A percentile compares a stretch with the other conserved stretches of the same genome.
Conservation (phyloP, 2,113 vertebrate genomes). For the Myiagra hebetior region DNA sequence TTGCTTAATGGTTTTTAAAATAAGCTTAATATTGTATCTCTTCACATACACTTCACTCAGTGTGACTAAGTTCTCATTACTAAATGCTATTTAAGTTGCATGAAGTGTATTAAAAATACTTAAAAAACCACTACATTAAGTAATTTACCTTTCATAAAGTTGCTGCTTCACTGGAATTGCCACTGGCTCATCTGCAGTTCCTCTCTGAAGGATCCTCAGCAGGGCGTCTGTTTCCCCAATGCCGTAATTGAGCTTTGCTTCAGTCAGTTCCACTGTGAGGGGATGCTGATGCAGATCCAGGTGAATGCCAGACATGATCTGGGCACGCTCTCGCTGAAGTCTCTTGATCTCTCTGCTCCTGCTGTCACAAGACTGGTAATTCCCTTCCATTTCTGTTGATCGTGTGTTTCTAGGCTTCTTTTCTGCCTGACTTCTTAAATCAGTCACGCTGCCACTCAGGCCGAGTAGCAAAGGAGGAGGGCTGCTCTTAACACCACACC, state of each 20-base stretch:
- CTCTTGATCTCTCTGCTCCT: slow-evolving; percentile 76
- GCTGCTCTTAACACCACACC: slow-evolving; percentile 79
- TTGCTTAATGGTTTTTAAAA: not conserved
- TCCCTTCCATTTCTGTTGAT: not conserved
- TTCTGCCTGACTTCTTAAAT: not conserved
- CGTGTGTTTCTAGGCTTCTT: not conserved
- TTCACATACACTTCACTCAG: not conserved
- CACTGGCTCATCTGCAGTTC: slow-evolving; percentile 59
- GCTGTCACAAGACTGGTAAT: slow-evolving; percentile 13
- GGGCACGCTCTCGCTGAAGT: slow-evolving; percentile 77
- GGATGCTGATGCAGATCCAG: slow-evolving; percentile 79
- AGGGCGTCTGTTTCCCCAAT: slow-evolving; percentile 87
- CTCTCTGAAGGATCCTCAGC: slow-evolving; percentile 80
- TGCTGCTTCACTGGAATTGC: slow-evolving; percentile 71
- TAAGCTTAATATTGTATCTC: not conserved
- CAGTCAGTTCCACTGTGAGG: slow-evolving; percentile 86
- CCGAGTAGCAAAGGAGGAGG: not conserved
- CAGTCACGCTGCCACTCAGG: not conserved
- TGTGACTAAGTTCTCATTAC: not conserved
- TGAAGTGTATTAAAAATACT: not conserved
- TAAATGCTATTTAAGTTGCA: not conserved
- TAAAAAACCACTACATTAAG: not conserved
- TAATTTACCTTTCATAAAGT: slow-evolving; percentile 78
- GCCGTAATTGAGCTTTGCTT: slow-evolving; percentile 88
- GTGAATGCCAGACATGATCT: slow-evolving; percentile 81